Evolutionary conservation across 2,888 invertebrate species (phyloP), one percentile per base, ranked within the genome.

Genomic region (Nezara viridula): DNA sequence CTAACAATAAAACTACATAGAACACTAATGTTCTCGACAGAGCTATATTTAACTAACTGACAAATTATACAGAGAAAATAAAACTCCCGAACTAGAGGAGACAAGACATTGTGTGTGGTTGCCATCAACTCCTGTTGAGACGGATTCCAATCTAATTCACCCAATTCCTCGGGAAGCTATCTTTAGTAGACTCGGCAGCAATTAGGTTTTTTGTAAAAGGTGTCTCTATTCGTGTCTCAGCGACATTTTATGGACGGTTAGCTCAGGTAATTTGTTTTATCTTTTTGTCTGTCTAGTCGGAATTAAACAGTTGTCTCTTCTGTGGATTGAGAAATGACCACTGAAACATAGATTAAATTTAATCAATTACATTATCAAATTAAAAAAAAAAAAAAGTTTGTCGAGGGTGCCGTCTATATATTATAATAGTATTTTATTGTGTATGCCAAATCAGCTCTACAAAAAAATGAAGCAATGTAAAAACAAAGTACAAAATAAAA

Each of bases 181-280:
- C 66, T 73, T 73, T 73, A 73, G 66, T 37, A 37, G 32, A 16
- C 32, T 19, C 16, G 66, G 32, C 6, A 73, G 66, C 37, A 73
- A 73, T 73, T 73, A 73, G 66, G 37, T 73, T 73, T 73, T 73
- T 73, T 73, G 19, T 73, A 21, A 73, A 37, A 37, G 66, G 2
- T 9, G 32, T 7, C 37, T 73, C 66, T 73, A 73, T 73, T 73
- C 37, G 19, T 73, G 66, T 73, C 32, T 7, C 60, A 0, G 66
- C 32, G 66, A 27, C 7, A 73, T 73, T 73, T 73, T 73, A 73
- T 73, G 66, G 66, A 37, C 66, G 66, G 66, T 73, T 73, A 73
- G 37, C 7, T 73, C 32, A 21, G 66, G 37, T 73, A 73, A 73
- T 73, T 73, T 37, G 66, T 19, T 37, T 73, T 27, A 37, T 2